Percentiles rank a stretch among this genome's conserved stretches.
These are phyloP conservation scores for Triops cancriformis DNA, from an alignment of 1,140 invertebrate species.

Conservation along the genomic window DNA sequence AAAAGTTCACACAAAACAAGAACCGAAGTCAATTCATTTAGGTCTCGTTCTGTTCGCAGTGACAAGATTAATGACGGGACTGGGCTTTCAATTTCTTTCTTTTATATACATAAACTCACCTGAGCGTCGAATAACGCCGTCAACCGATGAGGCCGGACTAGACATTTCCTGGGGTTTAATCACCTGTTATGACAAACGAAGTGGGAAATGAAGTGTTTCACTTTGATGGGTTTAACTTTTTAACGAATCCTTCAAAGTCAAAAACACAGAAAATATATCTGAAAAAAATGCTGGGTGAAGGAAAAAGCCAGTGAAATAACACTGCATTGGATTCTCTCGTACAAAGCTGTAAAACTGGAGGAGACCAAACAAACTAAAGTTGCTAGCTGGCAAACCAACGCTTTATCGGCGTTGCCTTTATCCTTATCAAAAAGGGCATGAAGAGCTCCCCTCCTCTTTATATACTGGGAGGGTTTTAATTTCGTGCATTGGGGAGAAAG, in stretches of 20 bases:
- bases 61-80: not conserved
- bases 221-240: not conserved
- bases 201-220: not conserved
- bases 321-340: no score
- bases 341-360: not conserved
- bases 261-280: not conserved
- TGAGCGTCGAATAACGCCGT: constrained; percentile 18
- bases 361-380: not conserved
- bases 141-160: not conserved
- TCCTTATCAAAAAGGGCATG: not conserved
- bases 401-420: not conserved
- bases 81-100: no score
- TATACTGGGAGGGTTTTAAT: not conserved
- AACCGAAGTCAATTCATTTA: not conserved
- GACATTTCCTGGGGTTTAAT: constrained; percentile 6
- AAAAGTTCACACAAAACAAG: constrained; percentile 21
- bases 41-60: not conserved
- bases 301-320: not conserved
- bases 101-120: not conserved
- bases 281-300: not conserved
- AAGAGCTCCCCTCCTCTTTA: not conserved
- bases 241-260: not conserved
- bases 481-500: not conserved
- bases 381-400: not conserved
- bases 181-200: not conserved